These are phyloP conservation scores for Ganaspis brasiliensis DNA, from an alignment of 2,888 invertebrate species.

Conservation along the genomic window DNA sequence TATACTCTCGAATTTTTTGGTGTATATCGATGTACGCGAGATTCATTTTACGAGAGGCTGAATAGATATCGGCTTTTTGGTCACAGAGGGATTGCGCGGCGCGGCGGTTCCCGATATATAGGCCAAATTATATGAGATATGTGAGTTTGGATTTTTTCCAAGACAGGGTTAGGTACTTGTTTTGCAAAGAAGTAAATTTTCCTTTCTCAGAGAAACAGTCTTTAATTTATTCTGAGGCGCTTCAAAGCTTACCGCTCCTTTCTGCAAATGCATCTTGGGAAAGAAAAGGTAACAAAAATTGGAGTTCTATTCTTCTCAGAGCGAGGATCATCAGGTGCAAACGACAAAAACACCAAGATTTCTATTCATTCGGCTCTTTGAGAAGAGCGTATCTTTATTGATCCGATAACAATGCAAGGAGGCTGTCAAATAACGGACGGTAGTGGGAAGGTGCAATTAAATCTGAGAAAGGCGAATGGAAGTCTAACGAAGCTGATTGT, in stretches of 20 bases:
- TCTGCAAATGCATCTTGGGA: neutral
- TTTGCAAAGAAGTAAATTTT: neutral
- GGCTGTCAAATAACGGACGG: slow-evolving; percentile 44
- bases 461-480: slow-evolving; percentile 51
- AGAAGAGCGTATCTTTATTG: slow-evolving; percentile 40
- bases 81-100: slow-evolving; percentile 6
- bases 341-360: slow-evolving; percentile 43
- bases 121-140: neutral
- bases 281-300: slow-evolving; percentile 35
- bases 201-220: neutral
- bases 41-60: slow-evolving; percentile 39
- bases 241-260: slow-evolving; percentile 27
- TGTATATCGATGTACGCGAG: slow-evolving; percentile 16
- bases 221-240: slow-evolving; percentile 29
- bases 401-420: slow-evolving; percentile 50
- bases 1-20: slow-evolving; percentile 23
- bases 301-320: slow-evolving; percentile 37
- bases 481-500: slow-evolving; percentile 58
- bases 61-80: slow-evolving; percentile 27
- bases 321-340: slow-evolving; percentile 41
- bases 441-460: slow-evolving; percentile 54
- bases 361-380: slow-evolving; percentile 38
- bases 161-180: neutral
- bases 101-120: no score
- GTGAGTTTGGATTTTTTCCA: slow-evolving; percentile 10